Conservation (phyloP, 2,797 vertebrate species). For the Alauda arvensis region DNA sequence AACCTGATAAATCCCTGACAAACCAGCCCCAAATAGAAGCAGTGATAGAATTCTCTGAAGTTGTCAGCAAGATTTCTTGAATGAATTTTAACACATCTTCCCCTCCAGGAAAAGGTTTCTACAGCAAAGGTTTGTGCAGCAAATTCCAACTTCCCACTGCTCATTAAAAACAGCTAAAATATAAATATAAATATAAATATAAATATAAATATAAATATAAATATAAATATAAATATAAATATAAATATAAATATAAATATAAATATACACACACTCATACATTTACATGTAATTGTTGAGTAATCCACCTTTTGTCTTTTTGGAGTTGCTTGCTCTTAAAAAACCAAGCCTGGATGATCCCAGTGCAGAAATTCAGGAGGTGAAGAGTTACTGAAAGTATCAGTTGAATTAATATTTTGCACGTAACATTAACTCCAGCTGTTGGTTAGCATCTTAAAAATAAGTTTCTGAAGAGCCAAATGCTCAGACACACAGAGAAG, state of each 20-base stretch:
- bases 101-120: neutral
- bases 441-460: neutral
- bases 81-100: constrained; percentile 4
- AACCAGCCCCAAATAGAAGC: constrained; percentile 10
- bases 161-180: neutral
- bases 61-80: constrained; percentile 28
- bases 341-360: neutral
- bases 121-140: neutral
- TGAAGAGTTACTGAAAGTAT: neutral
- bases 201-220: too few relatives aligned
- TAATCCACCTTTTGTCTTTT: neutral
- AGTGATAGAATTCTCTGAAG: neutral
- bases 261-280: neutral
- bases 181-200: neutral
- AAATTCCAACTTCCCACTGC: neutral
- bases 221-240: neutral
- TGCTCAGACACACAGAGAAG: neutral
- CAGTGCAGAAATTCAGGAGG: neutral
- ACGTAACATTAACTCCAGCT: neutral
- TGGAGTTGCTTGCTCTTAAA: neutral
- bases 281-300: neutral
- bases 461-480: neutral
- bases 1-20: neutral
- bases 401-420: neutral
- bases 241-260: neutral